Evolutionary conservation across 1,140 invertebrate genomes (phyloP).

Genomic region (Eufriesea mexicana): DNA sequence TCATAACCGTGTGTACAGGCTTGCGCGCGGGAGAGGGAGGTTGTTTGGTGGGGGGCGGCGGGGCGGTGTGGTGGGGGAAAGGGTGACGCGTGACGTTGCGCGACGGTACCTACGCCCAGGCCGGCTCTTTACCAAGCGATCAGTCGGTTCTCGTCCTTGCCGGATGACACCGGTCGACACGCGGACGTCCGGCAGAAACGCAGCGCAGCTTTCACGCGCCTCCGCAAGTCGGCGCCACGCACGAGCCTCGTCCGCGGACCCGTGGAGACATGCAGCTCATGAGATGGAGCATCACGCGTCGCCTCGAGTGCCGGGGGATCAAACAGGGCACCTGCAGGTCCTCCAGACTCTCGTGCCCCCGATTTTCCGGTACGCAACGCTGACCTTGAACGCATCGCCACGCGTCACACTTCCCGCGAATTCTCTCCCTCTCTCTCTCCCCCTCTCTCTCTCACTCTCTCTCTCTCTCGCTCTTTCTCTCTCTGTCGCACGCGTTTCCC

Average conservation of each 20-base stretch:
- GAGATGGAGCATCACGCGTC: slow-evolving; percentile 80
- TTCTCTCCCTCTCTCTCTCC: not conserved
- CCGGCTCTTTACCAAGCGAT: slow-evolving; percentile 66
- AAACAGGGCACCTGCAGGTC: slow-evolving; percentile 66
- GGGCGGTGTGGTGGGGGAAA: slow-evolving; percentile 43
- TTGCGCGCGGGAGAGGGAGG: slow-evolving; percentile 28
- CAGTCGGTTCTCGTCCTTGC: slow-evolving; percentile 77
- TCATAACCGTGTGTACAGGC: slow-evolving; percentile 75
- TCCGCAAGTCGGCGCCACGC: slow-evolving; percentile 42
- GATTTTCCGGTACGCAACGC: slow-evolving; percentile 70
- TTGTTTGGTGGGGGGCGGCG: slow-evolving; percentile 14
- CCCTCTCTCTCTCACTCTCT: not conserved
- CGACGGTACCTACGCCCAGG: slow-evolving; percentile 67
- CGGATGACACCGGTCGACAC: slow-evolving; percentile 62
- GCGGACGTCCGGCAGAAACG: slow-evolving; percentile 39
- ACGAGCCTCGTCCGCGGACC: not conserved
- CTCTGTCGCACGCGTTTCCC: not conserved
- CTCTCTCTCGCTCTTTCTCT: not conserved
- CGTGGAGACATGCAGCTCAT: slow-evolving; percentile 75
- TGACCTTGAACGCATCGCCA: slow-evolving; percentile 10
- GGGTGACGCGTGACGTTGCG: slow-evolving; percentile 59
- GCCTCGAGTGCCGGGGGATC: slow-evolving; percentile 70
- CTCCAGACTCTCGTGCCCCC: slow-evolving; percentile 55
- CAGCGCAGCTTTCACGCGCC: slow-evolving; percentile 29
- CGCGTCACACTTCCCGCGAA: not conserved